Percentiles rank a stretch among this genome's conserved stretches.
These are phyloP conservation scores for Labroides dimidiatus DNA, from an alignment of 2,797 vertebrate species.

Conservation along the genomic window DNA sequence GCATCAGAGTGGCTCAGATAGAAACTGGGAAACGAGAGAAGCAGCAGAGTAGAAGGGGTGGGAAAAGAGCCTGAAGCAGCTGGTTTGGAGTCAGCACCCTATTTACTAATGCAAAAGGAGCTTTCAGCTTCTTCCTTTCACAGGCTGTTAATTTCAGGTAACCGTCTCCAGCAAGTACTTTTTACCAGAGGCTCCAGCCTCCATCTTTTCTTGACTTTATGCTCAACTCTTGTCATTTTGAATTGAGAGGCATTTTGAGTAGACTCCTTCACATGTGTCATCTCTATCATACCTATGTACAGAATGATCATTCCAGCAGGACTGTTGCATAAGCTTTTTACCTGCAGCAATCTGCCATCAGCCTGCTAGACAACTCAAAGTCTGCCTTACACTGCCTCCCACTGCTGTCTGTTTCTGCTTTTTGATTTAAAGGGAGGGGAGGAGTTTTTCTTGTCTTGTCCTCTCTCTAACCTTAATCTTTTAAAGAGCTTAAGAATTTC, in stretches of 20 bases:
- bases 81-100: constrained; percentile 46
- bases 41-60: constrained; percentile 48
- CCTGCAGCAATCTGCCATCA: constrained; percentile 11
- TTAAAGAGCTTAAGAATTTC: constrained; percentile 69
- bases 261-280: neutral
- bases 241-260: neutral
- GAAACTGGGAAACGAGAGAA: constrained; percentile 75
- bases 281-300: neutral
- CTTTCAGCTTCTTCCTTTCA: constrained; percentile 29
- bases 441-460: constrained; percentile 36
- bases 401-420: constrained; percentile 9
- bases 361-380: constrained; percentile 5
- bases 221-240: neutral
- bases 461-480: constrained; percentile 59
- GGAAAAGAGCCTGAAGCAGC: constrained; percentile 59
- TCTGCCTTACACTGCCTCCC: neutral
- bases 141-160: constrained; percentile 44
- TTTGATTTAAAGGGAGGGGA: constrained; percentile 8
- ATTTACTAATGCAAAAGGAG: constrained; percentile 34
- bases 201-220: constrained; percentile 1
- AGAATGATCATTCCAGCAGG: constrained; percentile 10
- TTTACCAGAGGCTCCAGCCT: constrained; percentile 8
- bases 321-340: constrained; percentile 6
- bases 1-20: constrained; percentile 64
- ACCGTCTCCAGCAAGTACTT: constrained; percentile 9